A percentile compares a stretch with the other conserved stretches of the same genome.
Conservation (phyloP, 37 sponge, comb jelly and placozoan genomes). For the Haliclona indistincta region DNA sequence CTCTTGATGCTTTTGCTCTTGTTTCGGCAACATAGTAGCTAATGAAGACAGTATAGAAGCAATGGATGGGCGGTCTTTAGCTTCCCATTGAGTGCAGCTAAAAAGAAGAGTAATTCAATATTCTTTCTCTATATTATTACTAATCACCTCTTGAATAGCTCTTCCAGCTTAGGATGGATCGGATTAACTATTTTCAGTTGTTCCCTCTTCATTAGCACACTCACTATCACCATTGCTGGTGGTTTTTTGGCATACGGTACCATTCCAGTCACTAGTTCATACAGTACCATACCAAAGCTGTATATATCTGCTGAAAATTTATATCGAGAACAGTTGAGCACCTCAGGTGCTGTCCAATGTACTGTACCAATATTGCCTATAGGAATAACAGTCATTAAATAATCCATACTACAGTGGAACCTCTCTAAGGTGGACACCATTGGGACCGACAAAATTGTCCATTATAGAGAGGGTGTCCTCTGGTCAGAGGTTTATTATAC, state of each 20-base stretch:
- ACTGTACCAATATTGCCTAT: conserved; percentile 89
- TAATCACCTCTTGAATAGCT: conserved; percentile 46
- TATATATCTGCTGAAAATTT: conserved; percentile 84
- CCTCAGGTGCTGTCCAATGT: conserved; percentile 91
- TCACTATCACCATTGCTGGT: conserved; percentile 82
- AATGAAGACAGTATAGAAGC: conserved; percentile 26
- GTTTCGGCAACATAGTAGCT: conserved; percentile 12
- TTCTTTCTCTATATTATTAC: neutral
- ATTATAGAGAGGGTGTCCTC: too few relatives aligned
- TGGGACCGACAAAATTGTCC: too few relatives aligned
- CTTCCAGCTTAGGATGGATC: conserved; percentile 9
- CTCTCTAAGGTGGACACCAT: too few relatives aligned
- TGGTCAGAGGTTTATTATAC: too few relatives aligned
- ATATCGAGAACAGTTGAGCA: conserved; percentile 72
- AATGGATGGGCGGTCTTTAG: conserved; percentile 29
- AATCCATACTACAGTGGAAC: too few relatives aligned
- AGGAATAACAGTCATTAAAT: too few relatives aligned
- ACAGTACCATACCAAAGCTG: conserved; percentile 85
- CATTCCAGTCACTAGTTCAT: conserved; percentile 71
- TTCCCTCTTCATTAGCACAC: conserved; percentile 72
- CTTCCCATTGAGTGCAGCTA: conserved; percentile 63
- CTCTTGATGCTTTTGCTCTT: neutral
- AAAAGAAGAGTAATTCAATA: neutral
- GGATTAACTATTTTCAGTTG: conserved; percentile 33
- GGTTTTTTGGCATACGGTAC: conserved; percentile 70